These are phyloP conservation scores for Etia nguti DNA, from an alignment of 2,113 vertebrate genomes.

Conservation along the genomic window DNA sequence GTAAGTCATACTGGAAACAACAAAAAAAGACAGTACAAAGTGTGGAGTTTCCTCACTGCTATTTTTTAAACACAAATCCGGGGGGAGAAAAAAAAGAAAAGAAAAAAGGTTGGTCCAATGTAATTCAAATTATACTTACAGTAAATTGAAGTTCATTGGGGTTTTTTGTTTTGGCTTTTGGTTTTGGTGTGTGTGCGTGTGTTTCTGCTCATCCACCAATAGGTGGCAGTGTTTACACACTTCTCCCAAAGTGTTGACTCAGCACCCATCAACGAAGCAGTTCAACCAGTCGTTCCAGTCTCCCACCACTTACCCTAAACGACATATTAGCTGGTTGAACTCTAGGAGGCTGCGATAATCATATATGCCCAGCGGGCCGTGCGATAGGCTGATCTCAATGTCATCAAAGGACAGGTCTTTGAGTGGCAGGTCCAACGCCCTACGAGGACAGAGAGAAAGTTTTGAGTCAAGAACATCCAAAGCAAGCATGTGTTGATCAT, in stretches of 20 bases:
- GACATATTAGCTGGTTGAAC: slow-evolving; percentile 83
- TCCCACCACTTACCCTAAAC: slow-evolving; percentile 79
- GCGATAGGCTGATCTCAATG: slow-evolving; percentile 83
- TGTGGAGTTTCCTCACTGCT: background rate
- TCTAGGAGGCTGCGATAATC: slow-evolving; percentile 81
- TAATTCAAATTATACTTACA: background rate
- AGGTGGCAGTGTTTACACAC: slow-evolving; percentile 16
- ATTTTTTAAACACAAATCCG: background rate
- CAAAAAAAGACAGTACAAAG: background rate
- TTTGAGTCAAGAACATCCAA: background rate
- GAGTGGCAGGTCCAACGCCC: slow-evolving; percentile 82
- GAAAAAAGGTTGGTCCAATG: background rate
- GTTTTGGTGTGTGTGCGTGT: background rate
- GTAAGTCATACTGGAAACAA: background rate
- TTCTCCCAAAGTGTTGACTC: too few species aligned
- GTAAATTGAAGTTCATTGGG: background rate
- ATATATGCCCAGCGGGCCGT: slow-evolving; percentile 81
- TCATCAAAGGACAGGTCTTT: slow-evolving; percentile 92
- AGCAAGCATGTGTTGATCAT: background rate
- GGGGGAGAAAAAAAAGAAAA: background rate
- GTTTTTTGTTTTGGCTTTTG: background rate
- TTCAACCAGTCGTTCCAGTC: background rate
- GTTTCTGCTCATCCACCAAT: background rate
- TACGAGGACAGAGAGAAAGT: slow-evolving; percentile 28
- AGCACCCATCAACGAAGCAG: background rate